phyloP scores from a whole-genome alignment of 2,888 invertebrate species.

The Cataglyphis albicans region DNA sequence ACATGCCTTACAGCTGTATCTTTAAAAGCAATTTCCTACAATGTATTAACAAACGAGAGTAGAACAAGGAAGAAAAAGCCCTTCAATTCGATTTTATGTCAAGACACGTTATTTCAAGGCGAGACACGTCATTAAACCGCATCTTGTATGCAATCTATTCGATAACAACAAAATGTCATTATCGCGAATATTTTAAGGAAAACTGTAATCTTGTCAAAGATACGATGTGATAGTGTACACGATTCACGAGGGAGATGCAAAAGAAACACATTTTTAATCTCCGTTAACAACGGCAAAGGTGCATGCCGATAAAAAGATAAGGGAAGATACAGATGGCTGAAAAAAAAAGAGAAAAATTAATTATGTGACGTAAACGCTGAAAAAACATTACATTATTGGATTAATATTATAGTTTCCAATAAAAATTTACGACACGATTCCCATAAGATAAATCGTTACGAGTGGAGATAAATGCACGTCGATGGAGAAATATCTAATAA shows the following conservation, averaged over 20 bases:
- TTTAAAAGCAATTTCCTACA: neutral
- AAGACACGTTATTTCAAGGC: neutral
- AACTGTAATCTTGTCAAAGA: slow-evolving; percentile 48
- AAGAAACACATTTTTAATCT: slow-evolving; percentile 44
- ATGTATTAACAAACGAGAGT: neutral
- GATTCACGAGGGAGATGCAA: slow-evolving; percentile 41
- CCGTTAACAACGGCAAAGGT: slow-evolving; percentile 66
- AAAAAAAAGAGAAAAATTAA: slow-evolving; percentile 9
- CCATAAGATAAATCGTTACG: neutral
- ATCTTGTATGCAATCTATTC: slow-evolving; percentile 63
- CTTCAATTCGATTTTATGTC: slow-evolving; percentile 29
- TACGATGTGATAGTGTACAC: slow-evolving; percentile 51
- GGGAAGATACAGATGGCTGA: neutral
- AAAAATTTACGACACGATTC: neutral
- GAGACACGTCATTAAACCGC: slow-evolving; percentile 60
- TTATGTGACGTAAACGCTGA: neutral
- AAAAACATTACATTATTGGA: slow-evolving; percentile 57
- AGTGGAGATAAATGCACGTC: neutral
- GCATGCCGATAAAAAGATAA: slow-evolving; percentile 50
- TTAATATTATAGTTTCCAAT: slow-evolving; percentile 28
- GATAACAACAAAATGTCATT: slow-evolving; percentile 67
- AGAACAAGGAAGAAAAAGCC: neutral
- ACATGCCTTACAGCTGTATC: neutral
- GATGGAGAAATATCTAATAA: neutral
- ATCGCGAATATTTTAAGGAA: slow-evolving; percentile 64